Evolutionary conservation across 2,888 invertebrate species (phyloP), one percentile per base, ranked within the genome.

Genomic region (Melipona bicolor): DNA sequence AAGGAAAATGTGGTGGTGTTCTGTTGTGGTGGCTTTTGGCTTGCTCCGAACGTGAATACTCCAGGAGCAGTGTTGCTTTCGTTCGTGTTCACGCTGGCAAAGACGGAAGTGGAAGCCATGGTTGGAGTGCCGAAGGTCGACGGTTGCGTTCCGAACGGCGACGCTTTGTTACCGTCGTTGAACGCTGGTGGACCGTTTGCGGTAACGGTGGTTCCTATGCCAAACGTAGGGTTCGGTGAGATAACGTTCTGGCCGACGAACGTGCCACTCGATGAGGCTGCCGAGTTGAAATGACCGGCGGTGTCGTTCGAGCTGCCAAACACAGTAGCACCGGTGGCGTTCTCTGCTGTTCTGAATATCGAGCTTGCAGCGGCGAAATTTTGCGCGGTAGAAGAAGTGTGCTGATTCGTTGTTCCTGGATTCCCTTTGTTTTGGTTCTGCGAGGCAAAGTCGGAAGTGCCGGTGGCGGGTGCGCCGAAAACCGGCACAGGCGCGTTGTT

Each of bases 41-140:
- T 81, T 17, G 81, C 82, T 0, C 91, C 90, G 9, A 92, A 92
- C 4, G 84, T 81, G 27, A 92, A 92, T 27, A 90, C 85, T 11
- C 54, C 52, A 13, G 56, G 59, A 15, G 81, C 49, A 24, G 52
- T 81, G 62, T 68, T 84, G 61, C 52, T 82, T 13, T 52, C 36
- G 15, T 15, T 85, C 3, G 69, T n/a, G 24, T 9, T 73, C 2
- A 68, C 36, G 1, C 43, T 62, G 3, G 84, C 86, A 49, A 90
- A 91, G 2, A 68, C 49, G 13, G 89, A 67, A 3, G 89, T n/a
- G 6, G 56, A 59, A 15, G 64, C n/a, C 3, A 36, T 74, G 19
- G 54, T 88, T 0, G 86, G 50, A 6, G 86, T 21, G 24, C 89
- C 89, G 43, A 91, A 92, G 1, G 71, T 76, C 21, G 87, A 68